Evolutionary conservation across 1,140 invertebrate species (phyloP).

Genomic region (Musca domestica): DNA sequence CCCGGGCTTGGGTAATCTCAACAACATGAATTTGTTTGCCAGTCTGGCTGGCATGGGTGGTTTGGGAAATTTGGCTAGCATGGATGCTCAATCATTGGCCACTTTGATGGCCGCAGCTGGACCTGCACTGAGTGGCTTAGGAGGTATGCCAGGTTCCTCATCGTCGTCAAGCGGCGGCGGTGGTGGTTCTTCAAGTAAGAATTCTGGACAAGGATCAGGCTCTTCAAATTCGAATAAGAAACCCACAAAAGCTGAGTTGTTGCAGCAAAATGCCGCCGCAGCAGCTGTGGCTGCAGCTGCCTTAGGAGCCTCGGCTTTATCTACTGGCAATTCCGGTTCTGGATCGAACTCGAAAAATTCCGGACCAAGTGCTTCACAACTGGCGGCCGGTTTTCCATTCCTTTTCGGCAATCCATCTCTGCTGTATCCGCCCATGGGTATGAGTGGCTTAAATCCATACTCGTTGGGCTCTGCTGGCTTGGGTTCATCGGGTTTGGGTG

Average conservation of each 20-base stretch:
- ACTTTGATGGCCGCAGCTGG: slow-evolving; percentile 56
- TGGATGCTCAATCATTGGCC: slow-evolving; percentile 65
- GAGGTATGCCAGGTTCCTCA: slow-evolving; percentile 29
- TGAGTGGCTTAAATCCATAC: slow-evolving; percentile 81
- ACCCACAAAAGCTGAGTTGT: slow-evolving; percentile 43
- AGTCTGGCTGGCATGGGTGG: slow-evolving; percentile 82
- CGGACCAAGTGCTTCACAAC: slow-evolving; percentile 51
- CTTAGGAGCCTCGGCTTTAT: slow-evolving; percentile 28
- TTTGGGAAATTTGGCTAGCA: slow-evolving; percentile 61
- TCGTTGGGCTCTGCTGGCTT: slow-evolving; percentile 73
- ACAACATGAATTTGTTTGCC: slow-evolving; percentile 80
- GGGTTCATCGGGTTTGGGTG: slow-evolving; percentile 62
- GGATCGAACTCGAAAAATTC: slow-evolving; percentile 28
- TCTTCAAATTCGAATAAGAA: slow-evolving; percentile 46
- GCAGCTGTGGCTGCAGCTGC: slow-evolving; percentile 42
- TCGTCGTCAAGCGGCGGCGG: slow-evolving; percentile 29
- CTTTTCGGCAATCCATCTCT: slow-evolving; percentile 86
- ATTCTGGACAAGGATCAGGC: slow-evolving; percentile 40
- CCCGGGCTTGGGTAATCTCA: slow-evolving; percentile 66
- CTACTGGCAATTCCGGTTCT: slow-evolving; percentile 28
- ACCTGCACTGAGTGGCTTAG: slow-evolving; percentile 42
- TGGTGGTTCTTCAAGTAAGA: slow-evolving; percentile 34
- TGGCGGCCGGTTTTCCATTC: slow-evolving; percentile 75
- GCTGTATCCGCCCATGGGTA: slow-evolving; percentile 79
- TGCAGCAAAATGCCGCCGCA: slow-evolving; percentile 40